These are phyloP conservation scores for Mus minutoides DNA, from an alignment of 2,797 vertebrate genomes.

Conservation along the genomic window DNA sequence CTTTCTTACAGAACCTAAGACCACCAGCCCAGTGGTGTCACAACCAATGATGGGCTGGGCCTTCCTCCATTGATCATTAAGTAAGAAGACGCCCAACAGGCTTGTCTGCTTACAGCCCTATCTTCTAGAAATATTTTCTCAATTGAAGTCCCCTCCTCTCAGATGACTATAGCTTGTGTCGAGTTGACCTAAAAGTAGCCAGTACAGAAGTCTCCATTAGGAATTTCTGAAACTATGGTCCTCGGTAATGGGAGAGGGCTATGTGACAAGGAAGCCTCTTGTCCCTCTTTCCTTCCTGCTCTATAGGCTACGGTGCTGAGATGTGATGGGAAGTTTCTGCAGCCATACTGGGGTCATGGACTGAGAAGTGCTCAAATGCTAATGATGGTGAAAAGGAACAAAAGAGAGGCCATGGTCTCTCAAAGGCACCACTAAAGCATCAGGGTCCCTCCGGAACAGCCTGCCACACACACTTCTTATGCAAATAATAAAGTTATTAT, in stretches of 20 bases:
- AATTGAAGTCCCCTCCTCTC: neutral
- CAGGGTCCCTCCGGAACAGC: neutral
- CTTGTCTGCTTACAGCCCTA: neutral
- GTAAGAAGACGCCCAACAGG: neutral
- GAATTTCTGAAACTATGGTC: neutral
- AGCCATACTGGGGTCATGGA: neutral
- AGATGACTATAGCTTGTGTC: neutral
- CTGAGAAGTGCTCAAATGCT: neutral
- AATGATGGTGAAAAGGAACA: neutral
- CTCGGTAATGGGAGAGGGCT: neutral
- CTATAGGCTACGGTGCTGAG: neutral
- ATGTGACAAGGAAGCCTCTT: neutral
- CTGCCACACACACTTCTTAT: constrained; percentile 1
- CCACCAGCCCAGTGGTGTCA: neutral
- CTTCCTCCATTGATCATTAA: neutral
- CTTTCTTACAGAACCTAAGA: neutral
- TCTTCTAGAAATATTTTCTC: neutral
- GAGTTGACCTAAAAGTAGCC: neutral
- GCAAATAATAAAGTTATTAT: neutral
- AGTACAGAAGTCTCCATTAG: neutral
- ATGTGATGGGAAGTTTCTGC: neutral
- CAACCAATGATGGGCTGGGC: too few relatives aligned
- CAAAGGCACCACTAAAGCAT: neutral
- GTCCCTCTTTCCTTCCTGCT: neutral
- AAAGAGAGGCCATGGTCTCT: neutral